Percentiles rank a stretch among this genome's conserved stretches.
These are phyloP conservation scores for Charadrius vociferus DNA, from an alignment of 2,113 vertebrate genomes.

Conservation along the genomic window DNA sequence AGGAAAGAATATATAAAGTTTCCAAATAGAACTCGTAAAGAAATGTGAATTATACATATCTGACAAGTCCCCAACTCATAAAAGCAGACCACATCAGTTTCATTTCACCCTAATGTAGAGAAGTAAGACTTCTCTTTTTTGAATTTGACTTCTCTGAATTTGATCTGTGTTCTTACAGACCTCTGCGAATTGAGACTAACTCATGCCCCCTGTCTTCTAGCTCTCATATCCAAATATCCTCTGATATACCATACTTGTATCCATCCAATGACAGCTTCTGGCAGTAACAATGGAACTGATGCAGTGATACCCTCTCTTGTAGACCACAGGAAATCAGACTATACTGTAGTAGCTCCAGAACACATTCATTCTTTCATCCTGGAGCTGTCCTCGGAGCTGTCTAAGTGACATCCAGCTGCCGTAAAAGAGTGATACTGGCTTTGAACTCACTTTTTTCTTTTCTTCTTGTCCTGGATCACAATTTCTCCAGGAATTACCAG, in stretches of 20 bases:
- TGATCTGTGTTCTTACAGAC: not conserved
- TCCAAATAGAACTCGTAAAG: not conserved
- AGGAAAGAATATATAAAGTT: not conserved
- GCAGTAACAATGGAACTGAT: not conserved
- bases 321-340: not conserved
- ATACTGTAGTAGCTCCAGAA: not conserved
- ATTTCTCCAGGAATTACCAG: not conserved
- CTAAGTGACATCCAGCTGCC: not conserved
- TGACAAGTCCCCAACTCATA: not conserved
- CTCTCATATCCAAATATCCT: not conserved
- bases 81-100: not conserved
- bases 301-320: not conserved
- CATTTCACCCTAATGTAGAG: not conserved
- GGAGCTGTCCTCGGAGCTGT: not conserved
- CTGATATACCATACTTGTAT: not conserved
- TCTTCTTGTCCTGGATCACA: not conserved
- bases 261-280: not conserved
- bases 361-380: not conserved
- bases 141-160: not conserved
- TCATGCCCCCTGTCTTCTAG: not conserved
- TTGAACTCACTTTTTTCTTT: not conserved
- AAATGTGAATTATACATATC: not conserved
- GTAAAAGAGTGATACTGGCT: not conserved
- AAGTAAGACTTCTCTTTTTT: not conserved
- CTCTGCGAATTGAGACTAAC: not conserved